phyloP scores from a whole-genome alignment of 2,888 invertebrate genomes.

The Scelioninae gen. 2 region DNA sequence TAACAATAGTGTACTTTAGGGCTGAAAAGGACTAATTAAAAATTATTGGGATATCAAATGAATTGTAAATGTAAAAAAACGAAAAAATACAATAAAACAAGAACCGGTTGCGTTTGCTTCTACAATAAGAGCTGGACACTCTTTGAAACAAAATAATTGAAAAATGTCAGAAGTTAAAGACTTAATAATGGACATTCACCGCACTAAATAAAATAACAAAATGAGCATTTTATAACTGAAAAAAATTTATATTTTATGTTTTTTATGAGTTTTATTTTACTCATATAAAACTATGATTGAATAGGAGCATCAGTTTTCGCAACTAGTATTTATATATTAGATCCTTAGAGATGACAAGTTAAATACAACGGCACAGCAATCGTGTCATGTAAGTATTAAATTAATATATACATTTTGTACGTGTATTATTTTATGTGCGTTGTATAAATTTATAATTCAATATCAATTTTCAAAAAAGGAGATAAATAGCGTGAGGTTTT shows the following conservation, averaged over 20 bases:
- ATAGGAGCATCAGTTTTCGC: slow-evolving; percentile 33
- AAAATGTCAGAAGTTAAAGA: slow-evolving; percentile 13
- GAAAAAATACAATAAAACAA: background rate
- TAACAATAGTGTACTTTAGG: too few relatives aligned
- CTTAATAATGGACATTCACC: slow-evolving; percentile 7
- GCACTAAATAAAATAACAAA: slow-evolving; percentile 16
- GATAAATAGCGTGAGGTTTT: too few relatives aligned
- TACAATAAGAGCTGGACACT: slow-evolving; percentile 2
- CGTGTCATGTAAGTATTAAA: slow-evolving; percentile 14
- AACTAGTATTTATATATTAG: slow-evolving; percentile 14
- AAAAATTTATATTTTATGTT: slow-evolving; percentile 10
- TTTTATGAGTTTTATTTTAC: slow-evolving; percentile 16
- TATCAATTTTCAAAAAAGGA: too few relatives aligned
- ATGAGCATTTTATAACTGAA: background rate
- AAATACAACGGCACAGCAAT: slow-evolving; percentile 10
- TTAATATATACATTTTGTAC: slow-evolving; percentile 7
- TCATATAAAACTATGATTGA: slow-evolving; percentile 31
- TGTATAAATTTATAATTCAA: background rate
- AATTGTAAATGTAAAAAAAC: background rate
- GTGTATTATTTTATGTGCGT: slow-evolving; percentile 6
- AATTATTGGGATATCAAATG: background rate
- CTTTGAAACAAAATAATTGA: slow-evolving; percentile 12
- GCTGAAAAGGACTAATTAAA: too few relatives aligned
- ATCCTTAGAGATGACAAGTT: slow-evolving; percentile 19
- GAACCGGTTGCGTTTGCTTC: slow-evolving; percentile 2